Base-by-base conservation (phyloP, 2,113 vertebrate species). In the Xenopus borealis region DNA sequence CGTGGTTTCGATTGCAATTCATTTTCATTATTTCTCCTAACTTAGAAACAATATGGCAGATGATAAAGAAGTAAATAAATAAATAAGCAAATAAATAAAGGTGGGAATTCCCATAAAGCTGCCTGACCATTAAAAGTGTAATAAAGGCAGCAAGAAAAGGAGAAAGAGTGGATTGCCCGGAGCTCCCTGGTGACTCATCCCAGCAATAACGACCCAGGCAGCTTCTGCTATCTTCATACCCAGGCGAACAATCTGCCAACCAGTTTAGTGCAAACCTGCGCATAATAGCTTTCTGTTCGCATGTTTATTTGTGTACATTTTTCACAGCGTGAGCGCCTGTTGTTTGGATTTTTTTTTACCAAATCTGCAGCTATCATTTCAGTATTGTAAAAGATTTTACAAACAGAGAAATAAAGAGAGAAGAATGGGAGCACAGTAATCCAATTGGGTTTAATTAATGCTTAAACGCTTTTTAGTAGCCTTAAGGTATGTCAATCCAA, bases 41-140 rank as follows among this genome's bases (percentile, higher is more conserved):
- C 30, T 4, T 33, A 33, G 30, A 33, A 33, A 40, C 47, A 47
- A 13, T 75, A 75, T 62, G 62, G 33, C 20, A 19, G 66, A 30
- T 2, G 20, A 50, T 4, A 50, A 50, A 40, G 33, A 40, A 50
- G 47, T 50, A 9, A 50, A 12, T 4, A 50, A 50, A 16, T 65
- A 11, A 45, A 18, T 27, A 27, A 27, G 3, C 3, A 27, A 27
- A 27, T 27, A 27, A 27, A 13, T 33, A 52, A 68, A 14, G 68
- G 80, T 79, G 63, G 79, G 83, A 83, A 80, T 81, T 81, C 78
- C 80, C 78, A 70, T 80, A 79, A 81, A 83, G 62, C 46, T 44
- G 45, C 72, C 80, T 70, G 68, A 63, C 83, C 68, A 71, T 84
- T 82, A 80, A 30, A 80, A 61, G 33, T 79, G 80, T 80, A 16